phyloP scores from a whole-genome alignment of 1,140 invertebrate genomes.

The Brachionus rotundiformis region DNA sequence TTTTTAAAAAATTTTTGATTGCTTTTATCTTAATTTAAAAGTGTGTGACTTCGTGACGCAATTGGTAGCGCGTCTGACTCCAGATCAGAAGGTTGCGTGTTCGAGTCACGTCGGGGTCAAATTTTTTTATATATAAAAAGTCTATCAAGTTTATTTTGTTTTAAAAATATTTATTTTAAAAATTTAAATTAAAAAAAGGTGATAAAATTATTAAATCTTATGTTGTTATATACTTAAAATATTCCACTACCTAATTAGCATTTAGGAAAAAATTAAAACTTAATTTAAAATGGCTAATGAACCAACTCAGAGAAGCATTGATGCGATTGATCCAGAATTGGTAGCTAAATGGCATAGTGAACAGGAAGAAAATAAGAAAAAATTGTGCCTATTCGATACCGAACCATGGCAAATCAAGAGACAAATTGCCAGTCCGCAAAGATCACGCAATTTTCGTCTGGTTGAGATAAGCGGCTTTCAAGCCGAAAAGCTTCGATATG shows the following conservation, averaged over 20 bases:
- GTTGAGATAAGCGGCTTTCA: background rate
- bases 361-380: background rate
- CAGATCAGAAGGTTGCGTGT: conserved; percentile 36
- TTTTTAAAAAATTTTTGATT: no score
- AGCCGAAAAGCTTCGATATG: conserved; percentile 54
- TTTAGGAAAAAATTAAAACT: no score
- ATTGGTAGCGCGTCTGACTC: conserved; percentile 28
- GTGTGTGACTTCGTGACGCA: conserved; percentile 22
- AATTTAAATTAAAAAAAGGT: no score
- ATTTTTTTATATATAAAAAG: background rate
- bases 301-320: no score
- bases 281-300: no score
- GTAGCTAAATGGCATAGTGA: conserved; percentile 15
- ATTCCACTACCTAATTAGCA: no score
- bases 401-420: conserved; percentile 47
- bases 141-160: no score
- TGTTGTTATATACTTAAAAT: no score
- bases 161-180: no score
- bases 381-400: conserved; percentile 18
- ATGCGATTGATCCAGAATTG: background rate
- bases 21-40: no score
- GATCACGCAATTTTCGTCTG: background rate
- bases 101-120: conserved; percentile 20
- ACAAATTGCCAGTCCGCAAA: background rate
- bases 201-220: no score